Evolutionary conservation across 2,113 vertebrate species (phyloP), one percentile per base, ranked within the genome.

Genomic region (Atlantisia rogersi): DNA sequence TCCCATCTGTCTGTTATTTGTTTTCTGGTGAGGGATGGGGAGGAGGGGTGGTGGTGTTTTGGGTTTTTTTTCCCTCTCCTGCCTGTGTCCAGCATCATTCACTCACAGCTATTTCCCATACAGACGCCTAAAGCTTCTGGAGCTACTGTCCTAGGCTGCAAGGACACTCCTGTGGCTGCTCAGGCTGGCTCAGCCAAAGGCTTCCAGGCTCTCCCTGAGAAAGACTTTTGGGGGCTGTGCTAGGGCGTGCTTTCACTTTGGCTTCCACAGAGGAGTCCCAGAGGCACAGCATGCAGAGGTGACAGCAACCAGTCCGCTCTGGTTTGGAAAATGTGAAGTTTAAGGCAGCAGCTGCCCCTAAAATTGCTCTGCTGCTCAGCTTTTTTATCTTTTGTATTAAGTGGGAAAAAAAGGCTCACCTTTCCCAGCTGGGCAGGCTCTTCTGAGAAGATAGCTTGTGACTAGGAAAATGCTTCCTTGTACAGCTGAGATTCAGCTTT

Each of bases 191-290:
- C 28, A 35, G 58, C 17, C 16, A 40, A 71, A 63, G 39, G 4
- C 32, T 67, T 67, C 29, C 1, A 1, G 22, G 12, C 15, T 79
- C 21, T 50, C 31, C 0, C 0, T 37, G 11, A 52, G 59, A 75
- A 80, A 40, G 31, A 60, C 15, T 12, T 12, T 20, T 77, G 40
- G 7, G 3, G 11, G 21, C 15, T 50, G 53, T 4, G 3, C 37
- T 25, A 39, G 32, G 62, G 3, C 20, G 6, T 17, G 22, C 35
- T 82, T 79, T 82, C 62, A 26, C 58, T 89, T 81, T 12, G 11
- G 19, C 17, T 90, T 85, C 39, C 16, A 2, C 8, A 28, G 62
- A 55, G 46, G 35, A 56, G 26, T 69, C n/a, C 24, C 31, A 80
- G 68, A 86, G 29, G 65, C 70, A 11, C 37, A n/a, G 35, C 15